Evolutionary conservation across 2,888 invertebrate species (phyloP), one percentile per base, ranked within the genome.

Genomic region (Chymomyza caudatula): DNA sequence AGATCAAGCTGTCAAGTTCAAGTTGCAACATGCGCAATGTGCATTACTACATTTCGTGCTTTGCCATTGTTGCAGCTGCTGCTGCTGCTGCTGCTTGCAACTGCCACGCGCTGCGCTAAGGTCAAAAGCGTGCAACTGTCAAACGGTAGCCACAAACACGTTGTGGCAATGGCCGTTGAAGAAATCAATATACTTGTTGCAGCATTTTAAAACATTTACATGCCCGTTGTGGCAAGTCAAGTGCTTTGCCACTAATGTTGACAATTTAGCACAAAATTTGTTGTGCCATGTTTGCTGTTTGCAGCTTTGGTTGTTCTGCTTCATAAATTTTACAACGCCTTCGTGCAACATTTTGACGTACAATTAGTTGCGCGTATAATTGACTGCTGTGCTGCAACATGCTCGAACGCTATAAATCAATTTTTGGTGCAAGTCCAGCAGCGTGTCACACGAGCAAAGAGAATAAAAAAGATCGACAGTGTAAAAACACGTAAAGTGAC

Each of bases 191-290:
- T 79, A 19, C 65, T 56, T 74, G 74, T 15, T 65, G 65, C 23
- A 59, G 53, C 25, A 37, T 37, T 37, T 37, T 8, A 8, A 37
- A 8, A 37, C 11, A 37, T 25, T 25, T 44, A 22, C 4, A 5
- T 56, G 42, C 15, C 47, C 19, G 17, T 57, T 59, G 47, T 44
- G 53, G 59, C 55, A 17, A 22, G 17, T 37, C 20, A 19, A 20
- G 11, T 23, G 56, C 20, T 6, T 54, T 49, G 6, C 59, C 51
- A 67, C 67, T 85, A 70, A 83, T 80, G 80, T 80, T 80, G 83
- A 85, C 80, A 85, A 80, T 80, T 80, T 80, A 80, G 83, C 85
- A 83, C 85, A 80, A 85, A 67, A 80, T 83, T 83, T 79, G 17
- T 19, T 47, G 13, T 47, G n/a, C 15, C 3, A n/a, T 47, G 17